Base-by-base conservation (phyloP, 64 coral and sea anemone species). In the Dendrophyllia cribrosa region DNA sequence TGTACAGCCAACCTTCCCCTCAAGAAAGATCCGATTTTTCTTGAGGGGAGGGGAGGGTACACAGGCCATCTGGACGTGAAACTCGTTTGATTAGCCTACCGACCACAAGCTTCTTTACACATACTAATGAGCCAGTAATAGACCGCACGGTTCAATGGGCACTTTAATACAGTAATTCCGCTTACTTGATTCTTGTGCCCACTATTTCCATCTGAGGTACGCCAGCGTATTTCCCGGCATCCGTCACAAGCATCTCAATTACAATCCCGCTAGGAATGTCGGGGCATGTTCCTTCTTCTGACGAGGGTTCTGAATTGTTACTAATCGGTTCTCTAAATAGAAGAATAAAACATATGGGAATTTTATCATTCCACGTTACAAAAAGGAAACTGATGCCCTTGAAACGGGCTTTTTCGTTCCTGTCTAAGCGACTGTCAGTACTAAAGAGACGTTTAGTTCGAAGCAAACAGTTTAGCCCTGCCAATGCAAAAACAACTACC, bases 171-270 rank as follows among this genome's bases (percentile, higher is more conserved):
- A 16, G 58, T 34, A 47, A 15, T 73, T 3, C 79, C 73, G 26
- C 14, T 86, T 77, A 96, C 95, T 77, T 96, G 26, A 92, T 76
- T 68, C 78, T 91, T 19, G 89, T 84, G 50, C 95, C 95, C 83
- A 89, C 86, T 51, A 96, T 82, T 74, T 96, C 90, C 95, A 96
- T 93, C 55, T 96, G 95, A 62, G 95, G 79, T 16, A 93, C 79
- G 43, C 95, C 95, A 63, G 20, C 24, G 53, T 96, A 96, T 64
- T 89, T 68, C 0, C 95, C 95, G 9, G 95, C 95, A 52, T 89
- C 85, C 58, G 95, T 71, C 44, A 92, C 90, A 23, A 96, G 95
- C 69, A 96, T 91, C 66, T 96, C 90, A 89, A 89, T 78, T 19
- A 88, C 50, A n/a, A 92, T 21, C 8, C 74, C 52, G 16, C 86